Conservation (phyloP, 2,888 invertebrate species). For the Schizotus pectinicornis region DNA sequence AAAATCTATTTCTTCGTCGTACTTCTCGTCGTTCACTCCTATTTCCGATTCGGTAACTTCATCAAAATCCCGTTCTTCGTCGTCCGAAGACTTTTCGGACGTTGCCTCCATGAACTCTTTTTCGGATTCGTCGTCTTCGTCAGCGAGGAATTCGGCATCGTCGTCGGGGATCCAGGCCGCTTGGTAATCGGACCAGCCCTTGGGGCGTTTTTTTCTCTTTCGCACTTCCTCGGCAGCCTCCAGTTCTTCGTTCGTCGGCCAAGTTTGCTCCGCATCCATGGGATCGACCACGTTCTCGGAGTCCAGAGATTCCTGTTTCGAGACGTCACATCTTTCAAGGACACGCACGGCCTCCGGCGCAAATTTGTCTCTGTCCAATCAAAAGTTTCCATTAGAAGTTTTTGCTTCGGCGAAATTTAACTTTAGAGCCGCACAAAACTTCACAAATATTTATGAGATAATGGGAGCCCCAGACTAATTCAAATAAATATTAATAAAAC, state of each 20-base stretch:
- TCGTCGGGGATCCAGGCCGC: conserved; percentile 68
- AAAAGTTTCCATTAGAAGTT: no score
- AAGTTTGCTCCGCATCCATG: conserved; percentile 96
- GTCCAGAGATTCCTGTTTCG: conserved; percentile 75
- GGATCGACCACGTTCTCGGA: conserved; percentile 85
- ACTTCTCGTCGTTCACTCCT: conserved; percentile 69
- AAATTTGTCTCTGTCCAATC: conserved; percentile 12
- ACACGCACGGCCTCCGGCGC: conserved; percentile 55
- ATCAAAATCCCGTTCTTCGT: conserved; percentile 70
- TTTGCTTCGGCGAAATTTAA: no score
- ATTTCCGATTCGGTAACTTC: conserved; percentile 70
- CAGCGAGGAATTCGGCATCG: conserved; percentile 48
- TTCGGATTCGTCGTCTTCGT: conserved; percentile 67
- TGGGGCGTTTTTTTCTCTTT: conserved; percentile 81
- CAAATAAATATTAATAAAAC: no score
- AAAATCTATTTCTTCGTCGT: conserved; percentile 75
- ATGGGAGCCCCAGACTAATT: no score
- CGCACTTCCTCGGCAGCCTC: conserved; percentile 69
- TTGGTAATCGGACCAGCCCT: conserved; percentile 97
- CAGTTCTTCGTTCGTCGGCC: conserved; percentile 94
- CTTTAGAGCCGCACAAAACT: no score
- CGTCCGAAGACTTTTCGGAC: conserved; percentile 57
- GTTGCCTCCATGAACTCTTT: conserved; percentile 61
- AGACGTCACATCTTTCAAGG: conserved; percentile 67
- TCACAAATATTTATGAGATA: no score